Evolutionary conservation across 2,888 invertebrate species (phyloP), one percentile per base, ranked within the genome.

Genomic region (Brachypalpus laphriformis): DNA sequence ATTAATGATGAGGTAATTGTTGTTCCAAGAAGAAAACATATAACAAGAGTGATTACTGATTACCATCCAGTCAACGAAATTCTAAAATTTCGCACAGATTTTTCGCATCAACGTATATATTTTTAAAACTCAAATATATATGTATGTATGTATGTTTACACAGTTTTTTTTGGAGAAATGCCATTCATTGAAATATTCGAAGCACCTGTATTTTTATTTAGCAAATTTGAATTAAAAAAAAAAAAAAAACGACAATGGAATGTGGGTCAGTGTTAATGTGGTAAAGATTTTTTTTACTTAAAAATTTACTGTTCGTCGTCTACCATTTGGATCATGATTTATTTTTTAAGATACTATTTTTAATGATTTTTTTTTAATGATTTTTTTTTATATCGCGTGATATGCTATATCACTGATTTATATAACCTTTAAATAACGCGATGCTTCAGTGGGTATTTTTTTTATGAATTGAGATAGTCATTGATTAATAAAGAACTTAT

Each of bases 1-100:
- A 83, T 80, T 83, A 78, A 80, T 56, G 74, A 83, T 83, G 83
- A 83, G 83, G 68, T 83, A 83, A 83, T 83, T 42, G 63, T 63
- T 77, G 49, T 49, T 74, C 54, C 31, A 18, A 37, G 65, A 42
- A 16, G 28, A 42, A 45, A 59, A 18, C n/a, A 6, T 40, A 70
- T 56, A 70, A 70, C 16, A 40, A 31, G 14, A 49, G 25, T 20
- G 22, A 68, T 11, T 28, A 57, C 42, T 22, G 16, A 68, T 14
- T 37, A 57, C 42, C 34, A n/a, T 65, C 37, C 28, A 49, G 25
- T 37, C 20, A 42, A 37, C 25, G 59, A 51, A 42, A 49, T 49
- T 37, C 16, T 14, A 40, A 40, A 14, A 40, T 40, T 34, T 40
- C 14, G 40, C 40, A 40, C n/a, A 40, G 8, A 40, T 40, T 40